Evolutionary conservation across 2,113 vertebrate species (phyloP).

Genomic region (Microcebus ravelobensis): DNA sequence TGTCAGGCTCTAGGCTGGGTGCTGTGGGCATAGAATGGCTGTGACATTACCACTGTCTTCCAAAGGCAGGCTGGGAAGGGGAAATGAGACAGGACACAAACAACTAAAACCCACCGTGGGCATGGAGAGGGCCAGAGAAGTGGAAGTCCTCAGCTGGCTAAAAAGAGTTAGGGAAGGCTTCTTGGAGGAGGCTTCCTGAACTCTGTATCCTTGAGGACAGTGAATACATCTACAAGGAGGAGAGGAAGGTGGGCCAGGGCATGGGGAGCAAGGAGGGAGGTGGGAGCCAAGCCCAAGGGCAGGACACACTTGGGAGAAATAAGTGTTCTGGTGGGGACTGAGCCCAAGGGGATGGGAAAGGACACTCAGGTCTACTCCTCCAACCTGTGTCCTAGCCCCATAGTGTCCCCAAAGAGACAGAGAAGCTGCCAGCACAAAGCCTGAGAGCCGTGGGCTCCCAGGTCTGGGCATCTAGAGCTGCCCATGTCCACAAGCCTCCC

Average conservation of each 20-base stretch:
- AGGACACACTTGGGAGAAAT: constrained; percentile 26
- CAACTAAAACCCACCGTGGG: not conserved
- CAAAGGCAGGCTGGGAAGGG: not conserved
- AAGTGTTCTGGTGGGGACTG: not conserved
- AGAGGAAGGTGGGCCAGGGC: not conserved
- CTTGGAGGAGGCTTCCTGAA: constrained; percentile 40
- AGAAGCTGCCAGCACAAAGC: not conserved
- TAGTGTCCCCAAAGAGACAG: not conserved
- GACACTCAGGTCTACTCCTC: not conserved
- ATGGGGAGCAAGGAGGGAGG: not conserved
- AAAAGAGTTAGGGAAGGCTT: constrained; percentile 14
- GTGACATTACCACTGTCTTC: constrained; percentile 9
- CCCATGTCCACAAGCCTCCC: not conserved
- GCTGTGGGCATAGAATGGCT: not conserved
- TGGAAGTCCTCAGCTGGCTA: not conserved
- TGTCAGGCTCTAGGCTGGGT: not conserved
- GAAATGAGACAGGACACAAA: constrained; percentile 37
- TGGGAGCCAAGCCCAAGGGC: not conserved
- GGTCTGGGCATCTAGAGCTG: not conserved
- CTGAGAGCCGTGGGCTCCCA: not conserved
- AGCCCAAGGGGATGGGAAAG: not conserved
- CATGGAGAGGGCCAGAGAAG: not conserved
- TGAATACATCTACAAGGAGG: not conserved
- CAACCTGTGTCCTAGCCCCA: not conserved
- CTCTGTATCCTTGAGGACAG: not conserved